phyloP scores from a whole-genome alignment of 2,797 vertebrate species.

The Phataginus tetradactyla region DNA sequence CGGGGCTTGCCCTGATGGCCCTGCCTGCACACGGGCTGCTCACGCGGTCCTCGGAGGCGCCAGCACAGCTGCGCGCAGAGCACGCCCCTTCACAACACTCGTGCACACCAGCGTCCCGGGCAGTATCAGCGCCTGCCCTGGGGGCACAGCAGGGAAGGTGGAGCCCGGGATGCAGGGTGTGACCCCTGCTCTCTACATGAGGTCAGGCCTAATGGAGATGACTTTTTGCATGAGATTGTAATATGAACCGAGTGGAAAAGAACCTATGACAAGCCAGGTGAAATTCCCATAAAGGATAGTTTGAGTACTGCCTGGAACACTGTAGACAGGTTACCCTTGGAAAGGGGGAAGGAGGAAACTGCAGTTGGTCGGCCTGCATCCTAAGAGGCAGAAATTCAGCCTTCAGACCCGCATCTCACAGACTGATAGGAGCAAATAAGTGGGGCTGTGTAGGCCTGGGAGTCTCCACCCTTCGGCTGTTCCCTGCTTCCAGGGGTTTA shows the following conservation, averaged over 20 bases:
- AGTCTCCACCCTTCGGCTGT: neutral
- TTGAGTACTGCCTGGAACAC: neutral
- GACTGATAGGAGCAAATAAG: neutral
- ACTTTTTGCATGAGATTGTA: neutral
- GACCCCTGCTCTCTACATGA: no score
- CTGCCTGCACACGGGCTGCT: neutral
- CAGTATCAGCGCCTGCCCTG: neutral
- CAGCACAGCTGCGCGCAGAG: neutral
- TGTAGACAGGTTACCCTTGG: neutral
- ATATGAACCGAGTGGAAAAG: neutral
- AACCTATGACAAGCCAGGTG: neutral
- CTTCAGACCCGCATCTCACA: neutral
- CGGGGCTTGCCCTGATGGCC: neutral
- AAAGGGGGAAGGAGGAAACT: neutral
- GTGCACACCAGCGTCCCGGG: neutral
- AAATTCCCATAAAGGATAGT: neutral
- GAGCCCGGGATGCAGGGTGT: no score
- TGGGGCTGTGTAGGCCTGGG: neutral
- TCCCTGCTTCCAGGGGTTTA: neutral
- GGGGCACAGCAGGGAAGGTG: neutral
- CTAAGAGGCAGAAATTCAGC: neutral
- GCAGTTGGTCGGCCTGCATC: neutral
- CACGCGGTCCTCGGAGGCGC: no score
- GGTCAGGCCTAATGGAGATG: neutral
- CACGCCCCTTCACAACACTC: rapidly evolving